Base-by-base conservation (phyloP, 2,888 invertebrate species). In the Ceraclea dissimilis region DNA sequence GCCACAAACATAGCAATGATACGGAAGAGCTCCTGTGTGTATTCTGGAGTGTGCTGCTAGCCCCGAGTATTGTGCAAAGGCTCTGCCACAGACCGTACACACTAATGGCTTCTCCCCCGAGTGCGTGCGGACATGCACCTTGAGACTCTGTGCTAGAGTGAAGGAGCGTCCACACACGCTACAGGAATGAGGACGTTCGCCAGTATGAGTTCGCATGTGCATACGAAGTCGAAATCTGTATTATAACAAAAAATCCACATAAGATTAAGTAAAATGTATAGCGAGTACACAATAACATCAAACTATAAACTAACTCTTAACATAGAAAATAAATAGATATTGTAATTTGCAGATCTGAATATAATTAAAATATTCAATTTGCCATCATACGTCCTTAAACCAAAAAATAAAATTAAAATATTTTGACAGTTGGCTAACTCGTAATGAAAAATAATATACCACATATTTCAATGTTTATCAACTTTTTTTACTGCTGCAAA, bases 91-190 rank as follows among this genome's bases (percentile, higher is more conserved):
- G 2, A 68, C 64, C 1, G 67, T 50, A 64, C 78, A 78, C n/a
- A 65, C 63, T 2, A 75, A 65, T 17, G 78, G 78, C 60, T 78
- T 78, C 60, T 77, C 77, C 18, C 78, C 78, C 72, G 76, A 76
- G 60, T 78, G 78, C 39, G 67, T 68, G 63, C 78, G 68, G 21
- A 72, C 55, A 60, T 78, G 78, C 1, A 77, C 72, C 68, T 75
- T 75, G 2, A 78, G 65, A 62, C 72, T 76, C 60, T 75, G 73
- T 26, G 70, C 68, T 34, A 75, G 62, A 0, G 75, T 67, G 62
- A 78, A 78, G n/a, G 66, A 70, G 58, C 74, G 77, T 26, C 63
- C 65, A 59, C 78, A 78, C 48, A 72, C 69, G 13, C 67, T 63
- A 64, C 78, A 78, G 1, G 70, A 64, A 59, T 65, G 75, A 26